Conservation (phyloP, 2,888 invertebrate genomes). For the Lysandra coridon region DNA sequence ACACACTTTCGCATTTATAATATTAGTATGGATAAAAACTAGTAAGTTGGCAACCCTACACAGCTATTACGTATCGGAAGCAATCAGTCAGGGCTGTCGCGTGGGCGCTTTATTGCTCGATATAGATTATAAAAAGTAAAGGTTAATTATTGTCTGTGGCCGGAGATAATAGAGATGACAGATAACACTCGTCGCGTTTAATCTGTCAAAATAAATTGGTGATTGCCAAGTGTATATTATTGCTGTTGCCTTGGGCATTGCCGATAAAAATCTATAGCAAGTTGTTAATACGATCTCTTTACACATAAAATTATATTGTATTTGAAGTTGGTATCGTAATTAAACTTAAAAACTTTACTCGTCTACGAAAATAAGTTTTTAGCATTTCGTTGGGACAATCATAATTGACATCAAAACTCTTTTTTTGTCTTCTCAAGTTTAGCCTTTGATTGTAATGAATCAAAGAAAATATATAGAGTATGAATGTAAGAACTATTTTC, state of each 20-base stretch:
- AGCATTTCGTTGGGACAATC: too few relatives aligned
- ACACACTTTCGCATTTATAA: too few relatives aligned
- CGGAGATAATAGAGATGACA: constrained; percentile 28
- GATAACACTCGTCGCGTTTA: constrained; percentile 25
- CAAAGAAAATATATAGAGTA: too few relatives aligned
- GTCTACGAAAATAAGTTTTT: too few relatives aligned
- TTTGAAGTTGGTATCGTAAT: not conserved
- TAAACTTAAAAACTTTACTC: not conserved
- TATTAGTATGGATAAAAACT: too few relatives aligned
- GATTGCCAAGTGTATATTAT: not conserved
- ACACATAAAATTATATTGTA: not conserved
- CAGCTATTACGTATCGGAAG: constrained; percentile 23
- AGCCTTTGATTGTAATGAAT: too few relatives aligned
- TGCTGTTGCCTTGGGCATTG: not conserved
- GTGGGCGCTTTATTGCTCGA: constrained; percentile 28
- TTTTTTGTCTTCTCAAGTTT: too few relatives aligned
- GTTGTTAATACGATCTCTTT: constrained; percentile 1
- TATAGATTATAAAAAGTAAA: constrained; percentile 25
- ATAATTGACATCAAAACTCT: too few relatives aligned
- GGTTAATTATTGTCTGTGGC: constrained; percentile 28
- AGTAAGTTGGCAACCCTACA: not conserved
- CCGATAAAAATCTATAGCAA: not conserved
- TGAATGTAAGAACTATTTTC: too few relatives aligned
- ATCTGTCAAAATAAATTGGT: constrained; percentile 25
- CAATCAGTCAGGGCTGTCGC: constrained; percentile 21